Evolutionary conservation across 2,113 vertebrate genomes (phyloP).

Genomic region (Colius striatus): DNA sequence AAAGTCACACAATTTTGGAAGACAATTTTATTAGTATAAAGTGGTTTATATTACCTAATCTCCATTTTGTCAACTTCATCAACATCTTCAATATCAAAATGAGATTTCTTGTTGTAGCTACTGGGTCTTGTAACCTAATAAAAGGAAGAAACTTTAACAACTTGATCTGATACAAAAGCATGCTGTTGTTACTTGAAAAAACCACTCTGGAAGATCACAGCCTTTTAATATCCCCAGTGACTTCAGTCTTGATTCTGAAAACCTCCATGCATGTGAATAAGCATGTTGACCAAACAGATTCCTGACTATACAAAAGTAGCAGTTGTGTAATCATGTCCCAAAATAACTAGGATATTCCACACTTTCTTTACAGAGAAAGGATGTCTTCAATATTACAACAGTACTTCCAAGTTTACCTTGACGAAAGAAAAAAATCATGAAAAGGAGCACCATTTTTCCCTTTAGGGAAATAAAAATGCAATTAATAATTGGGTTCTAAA

Average conservation of each 20-base stretch:
- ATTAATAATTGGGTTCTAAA: not conserved
- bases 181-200: not conserved
- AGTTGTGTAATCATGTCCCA: not conserved
- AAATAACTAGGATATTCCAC: not conserved
- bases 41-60: slow-evolving; percentile 81
- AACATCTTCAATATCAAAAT: slow-evolving; percentile 95
- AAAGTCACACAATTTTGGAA: not conserved
- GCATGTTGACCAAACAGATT: not conserved
- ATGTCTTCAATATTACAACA: not conserved
- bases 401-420: not conserved
- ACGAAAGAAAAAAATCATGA: not conserved
- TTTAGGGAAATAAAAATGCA: not conserved
- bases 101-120: slow-evolving; percentile 92
- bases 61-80: slow-evolving; percentile 98
- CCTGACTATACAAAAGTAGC: not conserved
- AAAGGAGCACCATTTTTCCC: not conserved
- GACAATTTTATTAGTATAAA: not conserved
- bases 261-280: not conserved
- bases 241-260: not conserved
- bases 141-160: not conserved
- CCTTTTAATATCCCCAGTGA: not conserved
- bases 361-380: not conserved
- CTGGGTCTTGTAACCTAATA: slow-evolving; percentile 90
- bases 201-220: not conserved
- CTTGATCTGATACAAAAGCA: not conserved